Percentiles rank a stretch among this genome's conserved stretches.
Conservation (phyloP, 2,888 invertebrate genomes). For the Drosophila limbata region DNA sequence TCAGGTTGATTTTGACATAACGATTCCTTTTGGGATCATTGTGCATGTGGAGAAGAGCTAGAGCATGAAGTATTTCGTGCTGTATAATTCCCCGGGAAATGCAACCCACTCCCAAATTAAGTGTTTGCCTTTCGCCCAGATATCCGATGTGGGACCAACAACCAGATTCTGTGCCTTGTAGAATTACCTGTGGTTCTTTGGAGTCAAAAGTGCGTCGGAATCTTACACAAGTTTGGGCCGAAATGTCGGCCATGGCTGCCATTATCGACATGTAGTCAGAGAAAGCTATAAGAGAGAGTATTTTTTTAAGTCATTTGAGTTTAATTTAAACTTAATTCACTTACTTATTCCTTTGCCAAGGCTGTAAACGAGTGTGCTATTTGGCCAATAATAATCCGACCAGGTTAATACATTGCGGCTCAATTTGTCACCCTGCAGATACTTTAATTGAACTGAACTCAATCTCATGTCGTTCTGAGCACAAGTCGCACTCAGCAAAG, state of each 20-base stretch:
- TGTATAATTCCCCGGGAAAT: constrained; percentile 86
- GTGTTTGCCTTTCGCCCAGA: constrained; percentile 81
- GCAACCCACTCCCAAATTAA: constrained; percentile 66
- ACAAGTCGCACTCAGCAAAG: neutral
- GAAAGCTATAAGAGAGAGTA: constrained; percentile 11
- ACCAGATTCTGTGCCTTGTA: constrained; percentile 82
- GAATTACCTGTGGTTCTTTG: constrained; percentile 15
- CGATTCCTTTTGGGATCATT: constrained; percentile 90
- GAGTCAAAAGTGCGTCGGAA: constrained; percentile 36
- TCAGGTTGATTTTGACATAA: constrained; percentile 86
- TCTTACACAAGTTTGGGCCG: constrained; percentile 48
- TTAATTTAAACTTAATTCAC: neutral
- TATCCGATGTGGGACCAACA: constrained; percentile 92
- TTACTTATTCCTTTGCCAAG: constrained; percentile 44
- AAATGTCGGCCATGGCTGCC: constrained; percentile 54
- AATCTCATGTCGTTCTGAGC: constrained; percentile 35
- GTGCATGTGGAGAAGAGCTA: constrained; percentile 92
- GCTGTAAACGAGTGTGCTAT: constrained; percentile 48
- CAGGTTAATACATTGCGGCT: constrained; percentile 24
- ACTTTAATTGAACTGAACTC: constrained; percentile 10
- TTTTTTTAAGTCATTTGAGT: neutral
- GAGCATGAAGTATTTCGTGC: constrained; percentile 91
- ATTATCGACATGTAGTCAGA: constrained; percentile 6
- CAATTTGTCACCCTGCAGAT: neutral
- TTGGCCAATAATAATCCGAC: constrained; percentile 51